Evolutionary conservation across 2,797 vertebrate genomes (phyloP).

Genomic region (Geotrypetes seraphini): DNA sequence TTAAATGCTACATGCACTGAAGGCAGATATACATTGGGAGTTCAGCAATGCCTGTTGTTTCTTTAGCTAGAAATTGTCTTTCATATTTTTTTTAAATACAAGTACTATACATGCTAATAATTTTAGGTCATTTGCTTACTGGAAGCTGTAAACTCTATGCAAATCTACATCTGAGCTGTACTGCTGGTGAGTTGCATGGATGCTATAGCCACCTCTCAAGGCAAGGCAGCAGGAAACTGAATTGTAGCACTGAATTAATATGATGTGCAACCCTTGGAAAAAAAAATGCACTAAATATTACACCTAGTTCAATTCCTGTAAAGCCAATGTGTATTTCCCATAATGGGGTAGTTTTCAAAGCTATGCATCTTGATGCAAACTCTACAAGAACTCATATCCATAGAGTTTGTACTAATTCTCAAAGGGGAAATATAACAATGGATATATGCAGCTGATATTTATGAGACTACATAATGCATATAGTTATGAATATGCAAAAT

Average conservation of each 20-base stretch:
- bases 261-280: no score
- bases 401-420: no score
- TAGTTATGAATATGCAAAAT: no score
- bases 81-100: constrained; percentile 21
- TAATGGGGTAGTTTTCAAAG: no score
- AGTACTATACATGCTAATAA: neutral
- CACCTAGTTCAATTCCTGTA: no score
- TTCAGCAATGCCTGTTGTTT: constrained; percentile 24
- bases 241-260: constrained; percentile 13
- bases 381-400: no score
- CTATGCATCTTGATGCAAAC: no score
- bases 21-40: constrained; percentile 1
- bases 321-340: no score
- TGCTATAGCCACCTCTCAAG: constrained; percentile 17
- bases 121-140: constrained; percentile 21
- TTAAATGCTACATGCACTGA: constrained; percentile 4
- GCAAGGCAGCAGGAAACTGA: constrained; percentile 1
- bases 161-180: constrained; percentile 20
- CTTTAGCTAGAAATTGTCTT: constrained; percentile 12
- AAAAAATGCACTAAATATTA: neutral
- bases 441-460: no score
- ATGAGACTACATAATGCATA: no score
- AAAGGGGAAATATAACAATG: no score
- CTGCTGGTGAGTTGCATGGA: no score
- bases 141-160: constrained; percentile 18